Base-by-base conservation (phyloP, 2,797 vertebrate genomes). In the Esox masquinongy region DNA sequence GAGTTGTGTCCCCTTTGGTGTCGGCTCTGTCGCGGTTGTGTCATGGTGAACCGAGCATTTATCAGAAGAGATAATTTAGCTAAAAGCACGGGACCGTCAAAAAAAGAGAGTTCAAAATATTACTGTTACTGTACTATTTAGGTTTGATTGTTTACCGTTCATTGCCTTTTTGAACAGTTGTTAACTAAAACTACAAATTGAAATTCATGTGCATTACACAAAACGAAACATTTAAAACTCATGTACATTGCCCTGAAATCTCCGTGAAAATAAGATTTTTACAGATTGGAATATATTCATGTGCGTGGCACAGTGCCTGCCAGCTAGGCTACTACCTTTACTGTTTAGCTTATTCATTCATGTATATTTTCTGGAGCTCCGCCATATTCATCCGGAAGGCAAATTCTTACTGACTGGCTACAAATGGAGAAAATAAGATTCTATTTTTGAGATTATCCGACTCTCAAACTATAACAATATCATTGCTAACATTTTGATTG, bases 1-100 rank as follows among this genome's bases (percentile, higher is more conserved):
- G 92, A 95, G 93, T 91, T 70, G 67, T 77, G 67, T 22, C 70
- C 14, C 74, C 43, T 43, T 67, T 78, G 68, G 78, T 53, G 70
- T 73, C 74, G 53, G 49, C 26, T 26, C 24, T 14, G 64, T 26
- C 17, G 31, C 31, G 53, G 72, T 50, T 29, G 76, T 72, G 66
- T 43, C 73, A 74, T 34, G 66, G 16, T 19, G 9, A 16, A 47
- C 59, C 36, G 34, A 43, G 26, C 24, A 26, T 51, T 53, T 71
- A 16, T 56, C 51, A 36, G 50, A 15, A 26, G 7, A 51, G 26
- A 22, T 17, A 70, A 16, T 19, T 26, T 8, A 9, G 6, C 53
- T 70, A 31, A 64, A 31, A 50, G 7, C 69, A 17, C 15, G 16
- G 11, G 24, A 31, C 43, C 26, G 16, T 47, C 7, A 50, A 24